Evolutionary conservation across 2,888 invertebrate genomes (phyloP), one percentile per base, ranked within the genome.

Genomic region (Dynastes tityus): DNA sequence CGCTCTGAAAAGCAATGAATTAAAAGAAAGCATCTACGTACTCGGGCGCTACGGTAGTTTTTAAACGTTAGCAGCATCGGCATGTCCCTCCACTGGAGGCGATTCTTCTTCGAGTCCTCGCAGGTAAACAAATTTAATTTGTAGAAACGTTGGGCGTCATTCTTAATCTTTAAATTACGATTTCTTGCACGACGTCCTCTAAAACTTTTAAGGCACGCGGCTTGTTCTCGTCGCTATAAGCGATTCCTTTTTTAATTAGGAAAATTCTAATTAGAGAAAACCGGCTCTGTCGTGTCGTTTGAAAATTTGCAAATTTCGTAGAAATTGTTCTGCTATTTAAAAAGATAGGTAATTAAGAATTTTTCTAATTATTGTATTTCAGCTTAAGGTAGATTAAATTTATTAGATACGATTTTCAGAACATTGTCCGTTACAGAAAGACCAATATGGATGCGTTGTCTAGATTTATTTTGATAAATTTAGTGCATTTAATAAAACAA

Each of bases 111-210:
- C 27, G n/a, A 29, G 16, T 58, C 22, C n/a, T 51, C 16, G 11
- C 70, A 67, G 55, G 77, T 77, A 77, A 77, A 76, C 65, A 76
- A 77, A 37, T 77, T 77, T 68, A 68, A 77, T 61, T 68, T 77
- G 61, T 58, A 61, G 70, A 68, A 75, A 64, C 40, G 55, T 61
- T 68, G 49, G 29, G 22, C 22, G 55, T 58, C 55, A 58, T 22
- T 58, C 55, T 16, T 58, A 16, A 58, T 58, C 55, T 22, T 58
- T 58, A 22, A 58, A 22, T 58, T 58, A 58, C 55, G 55, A 58
- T 58, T 58, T 58, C 16, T 9, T 58, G 1, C 16, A 6, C 55
- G 22, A 58, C 55, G 22, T 58, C n/a, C 22, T 22, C 22, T 58
- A 58, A 16, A 16, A 22, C 8, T 16, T 16, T 16, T 58, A 58